Evolutionary conservation across 2,113 vertebrate species (phyloP), one percentile per base, ranked within the genome.

Genomic region (Leucopternis melanops): DNA sequence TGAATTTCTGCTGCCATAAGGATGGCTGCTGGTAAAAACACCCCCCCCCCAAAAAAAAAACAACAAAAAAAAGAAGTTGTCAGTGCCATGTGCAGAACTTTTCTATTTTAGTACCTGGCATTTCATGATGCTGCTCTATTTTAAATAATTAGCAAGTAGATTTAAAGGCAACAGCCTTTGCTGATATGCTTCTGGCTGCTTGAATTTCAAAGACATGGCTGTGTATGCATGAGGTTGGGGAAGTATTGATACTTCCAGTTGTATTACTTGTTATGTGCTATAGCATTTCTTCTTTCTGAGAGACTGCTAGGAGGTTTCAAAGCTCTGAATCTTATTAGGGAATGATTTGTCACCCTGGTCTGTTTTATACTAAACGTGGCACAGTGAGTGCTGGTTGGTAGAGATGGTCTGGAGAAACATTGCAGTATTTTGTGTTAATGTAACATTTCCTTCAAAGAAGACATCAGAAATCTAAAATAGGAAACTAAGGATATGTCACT

Each of bases 41-140:
- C 1, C 1, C 2, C 9, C 11, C 4, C 19, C 44, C 8, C 5
- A 5, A 2, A 11, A n/a, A n/a, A 75, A 19, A 8, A 0, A 2
- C 0, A 47, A 32, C 5, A 13, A 26, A 45, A 44, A 50, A 44
- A 29, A 36, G 4, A 22, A n/a, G 6, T 15, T 77, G n/a, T 32
- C 19, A 59, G 16, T 66, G 6, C 8, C 29, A 31, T 52, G 16
- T 27, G 32, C 13, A 69, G 32, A 65, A 8, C 6, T 52, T 57
- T 45, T 16, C 38, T 66, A 6, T 32, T 54, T 79, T 67, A 44
- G 8, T 45, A 65, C 9, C 5, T 57, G 40, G 7, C 4, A 65
- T 81, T 83, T 90, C 47, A 62, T 54, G 6, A 57, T 29, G 18
- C 7, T 62, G 34, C 9, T 52, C 57, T 92, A 62, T 65, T 91